Conservation (phyloP, 2,888 invertebrate genomes). For the Eristalis arbustorum region DNA sequence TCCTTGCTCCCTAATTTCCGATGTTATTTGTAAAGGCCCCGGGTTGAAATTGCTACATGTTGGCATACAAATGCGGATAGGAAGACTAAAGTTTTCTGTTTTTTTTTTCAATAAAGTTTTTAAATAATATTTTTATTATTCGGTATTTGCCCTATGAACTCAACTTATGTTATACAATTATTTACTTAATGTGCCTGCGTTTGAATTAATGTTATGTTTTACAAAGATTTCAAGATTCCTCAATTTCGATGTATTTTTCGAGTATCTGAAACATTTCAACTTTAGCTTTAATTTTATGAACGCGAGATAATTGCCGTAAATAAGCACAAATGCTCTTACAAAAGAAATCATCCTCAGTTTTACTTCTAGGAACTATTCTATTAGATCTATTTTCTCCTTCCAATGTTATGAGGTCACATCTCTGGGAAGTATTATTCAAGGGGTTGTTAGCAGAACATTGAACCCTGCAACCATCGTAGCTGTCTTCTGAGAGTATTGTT, state of each 20-base stretch:
- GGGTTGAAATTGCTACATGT: too few species aligned
- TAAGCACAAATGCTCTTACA: constrained; percentile 77
- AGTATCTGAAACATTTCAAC: constrained; percentile 79
- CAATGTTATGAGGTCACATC: neutral
- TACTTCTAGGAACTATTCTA: constrained; percentile 24
- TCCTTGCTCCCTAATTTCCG: too few species aligned
- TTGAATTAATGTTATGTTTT: too few species aligned
- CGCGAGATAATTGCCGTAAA: constrained; percentile 76
- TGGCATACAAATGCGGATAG: too few species aligned
- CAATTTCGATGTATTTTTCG: constrained; percentile 77
- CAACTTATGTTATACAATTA: too few species aligned
- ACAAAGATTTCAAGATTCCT: constrained; percentile 71
- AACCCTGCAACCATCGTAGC: constrained; percentile 33
- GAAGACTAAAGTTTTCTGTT: too few species aligned
- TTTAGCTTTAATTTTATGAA: constrained; percentile 78
- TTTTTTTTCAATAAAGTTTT: too few species aligned
- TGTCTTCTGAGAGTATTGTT: constrained; percentile 12
- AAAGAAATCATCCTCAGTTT: constrained; percentile 78
- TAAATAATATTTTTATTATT: too few species aligned
- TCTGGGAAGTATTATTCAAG: neutral
- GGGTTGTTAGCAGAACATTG: neutral
- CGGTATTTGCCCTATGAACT: too few species aligned
- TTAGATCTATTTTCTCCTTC: neutral
- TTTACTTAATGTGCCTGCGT: too few species aligned
- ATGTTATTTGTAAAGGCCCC: too few species aligned